Evolutionary conservation across 1,140 invertebrate species (phyloP).

Genomic region (Reticulitermes speratus): DNA sequence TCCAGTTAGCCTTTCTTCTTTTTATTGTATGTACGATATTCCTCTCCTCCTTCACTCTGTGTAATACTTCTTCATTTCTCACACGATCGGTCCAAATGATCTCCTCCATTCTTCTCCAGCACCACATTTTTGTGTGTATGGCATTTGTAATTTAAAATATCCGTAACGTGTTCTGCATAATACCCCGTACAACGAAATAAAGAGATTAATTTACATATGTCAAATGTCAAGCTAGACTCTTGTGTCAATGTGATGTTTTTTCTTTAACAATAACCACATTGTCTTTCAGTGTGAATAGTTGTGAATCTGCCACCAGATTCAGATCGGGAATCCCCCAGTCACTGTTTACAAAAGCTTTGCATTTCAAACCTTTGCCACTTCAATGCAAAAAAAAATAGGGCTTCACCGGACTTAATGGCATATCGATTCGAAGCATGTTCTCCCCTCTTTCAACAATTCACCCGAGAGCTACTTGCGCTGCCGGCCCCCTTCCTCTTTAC

Average conservation of each 20-base stretch:
- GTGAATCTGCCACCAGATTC: background rate
- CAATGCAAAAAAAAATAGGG: background rate
- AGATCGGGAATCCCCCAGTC: background rate
- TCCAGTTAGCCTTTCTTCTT: too few relatives aligned
- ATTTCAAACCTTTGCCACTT: background rate
- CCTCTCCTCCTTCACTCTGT: too few relatives aligned
- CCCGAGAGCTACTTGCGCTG: background rate
- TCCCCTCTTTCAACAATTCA: background rate
- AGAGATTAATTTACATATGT: too few relatives aligned
- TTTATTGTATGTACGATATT: too few relatives aligned
- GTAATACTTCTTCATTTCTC: too few relatives aligned
- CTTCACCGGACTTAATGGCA: background rate
- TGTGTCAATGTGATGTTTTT: background rate
- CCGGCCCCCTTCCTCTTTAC: background rate
- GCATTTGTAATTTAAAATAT: too few relatives aligned
- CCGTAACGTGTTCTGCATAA: too few relatives aligned
- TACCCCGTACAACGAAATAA: too few relatives aligned
- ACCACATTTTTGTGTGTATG: too few relatives aligned
- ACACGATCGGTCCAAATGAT: too few relatives aligned
- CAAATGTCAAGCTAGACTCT: too few relatives aligned
- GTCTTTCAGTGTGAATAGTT: background rate
- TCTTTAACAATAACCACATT: background rate
- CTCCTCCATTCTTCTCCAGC: too few relatives aligned
- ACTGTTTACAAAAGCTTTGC: constrained; percentile 10
- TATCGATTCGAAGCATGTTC: background rate